Percentiles rank a stretch among this genome's conserved stretches.
Conservation (phyloP, 2,888 invertebrate species). For the Drosophila bunnanda region DNA sequence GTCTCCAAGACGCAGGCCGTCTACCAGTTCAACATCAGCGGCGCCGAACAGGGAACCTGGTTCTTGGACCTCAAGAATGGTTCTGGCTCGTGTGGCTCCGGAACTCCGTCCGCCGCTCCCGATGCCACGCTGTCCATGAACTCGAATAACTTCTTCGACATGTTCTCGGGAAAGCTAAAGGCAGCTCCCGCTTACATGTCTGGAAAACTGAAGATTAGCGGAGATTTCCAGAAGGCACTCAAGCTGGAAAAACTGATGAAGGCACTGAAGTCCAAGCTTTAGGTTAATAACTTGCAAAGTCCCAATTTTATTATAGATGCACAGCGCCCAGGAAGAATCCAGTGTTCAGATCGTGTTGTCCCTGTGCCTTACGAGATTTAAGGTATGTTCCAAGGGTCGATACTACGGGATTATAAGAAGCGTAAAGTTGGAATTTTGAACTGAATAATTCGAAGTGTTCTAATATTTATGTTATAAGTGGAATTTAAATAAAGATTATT, state of each 20-base stretch:
- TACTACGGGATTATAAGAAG: neutral
- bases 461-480: neutral
- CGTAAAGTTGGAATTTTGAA: slow-evolving; percentile 2
- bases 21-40: slow-evolving; percentile 94
- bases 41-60: slow-evolving; percentile 90
- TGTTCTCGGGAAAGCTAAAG: slow-evolving; percentile 95
- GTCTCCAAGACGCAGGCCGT: slow-evolving; percentile 93
- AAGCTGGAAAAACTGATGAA: slow-evolving; percentile 96
- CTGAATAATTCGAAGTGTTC: neutral
- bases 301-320: slow-evolving; percentile 2
- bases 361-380: neutral
- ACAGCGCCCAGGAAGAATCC: neutral
- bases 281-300: slow-evolving; percentile 33
- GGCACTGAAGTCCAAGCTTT: slow-evolving; percentile 87
- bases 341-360: neutral
- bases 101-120: slow-evolving; percentile 88
- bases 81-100: slow-evolving; percentile 91
- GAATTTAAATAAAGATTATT: slow-evolving; percentile 3
- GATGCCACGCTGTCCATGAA: slow-evolving; percentile 95
- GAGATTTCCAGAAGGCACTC: slow-evolving; percentile 97
- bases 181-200: slow-evolving; percentile 97
- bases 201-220: slow-evolving; percentile 96
- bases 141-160: slow-evolving; percentile 90
- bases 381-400: neutral
- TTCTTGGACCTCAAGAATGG: slow-evolving; percentile 96